These are phyloP conservation scores for Hypanus sabinus DNA, from an alignment of 2,113 vertebrate genomes.

Conservation along the genomic window DNA sequence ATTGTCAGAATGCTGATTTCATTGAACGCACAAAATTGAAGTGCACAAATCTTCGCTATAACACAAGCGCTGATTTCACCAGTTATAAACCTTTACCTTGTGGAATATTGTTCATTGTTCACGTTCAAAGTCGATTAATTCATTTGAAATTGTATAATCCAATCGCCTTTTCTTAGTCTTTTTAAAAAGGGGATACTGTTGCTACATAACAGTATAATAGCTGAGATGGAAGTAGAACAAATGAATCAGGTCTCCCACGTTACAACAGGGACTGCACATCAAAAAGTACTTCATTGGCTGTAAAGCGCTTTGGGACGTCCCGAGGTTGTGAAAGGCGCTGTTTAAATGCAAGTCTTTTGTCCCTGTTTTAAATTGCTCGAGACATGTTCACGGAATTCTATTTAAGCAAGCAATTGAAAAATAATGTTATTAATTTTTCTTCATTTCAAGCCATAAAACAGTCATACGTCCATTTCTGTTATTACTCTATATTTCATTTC, in stretches of 20 bases:
- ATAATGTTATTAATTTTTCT: neutral
- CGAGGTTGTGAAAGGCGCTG: no score
- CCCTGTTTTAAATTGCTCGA: neutral
- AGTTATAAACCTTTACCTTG: neutral
- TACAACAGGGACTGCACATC: no score
- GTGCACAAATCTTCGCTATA: neutral
- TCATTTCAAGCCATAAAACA: neutral
- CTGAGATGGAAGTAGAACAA: neutral
- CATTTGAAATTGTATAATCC: neutral
- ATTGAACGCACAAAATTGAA: neutral
- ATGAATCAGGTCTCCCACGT: neutral
- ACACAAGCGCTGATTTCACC: neutral
- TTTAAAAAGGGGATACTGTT: neutral
- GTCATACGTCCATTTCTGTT: neutral
- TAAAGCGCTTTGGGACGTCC: no score
- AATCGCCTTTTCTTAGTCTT: neutral
- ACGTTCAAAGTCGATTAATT: neutral
- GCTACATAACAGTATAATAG: neutral
- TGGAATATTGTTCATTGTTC: neutral
- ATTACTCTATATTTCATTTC: neutral
- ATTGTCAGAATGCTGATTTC: neutral
- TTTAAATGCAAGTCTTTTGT: no score
- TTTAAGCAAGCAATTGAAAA: neutral
- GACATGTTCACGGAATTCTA: neutral
- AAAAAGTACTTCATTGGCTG: no score